A percentile compares a stretch with the other conserved stretches of the same genome.
Conservation (phyloP, 2,888 invertebrate species). For the Drosophila siamana region DNA sequence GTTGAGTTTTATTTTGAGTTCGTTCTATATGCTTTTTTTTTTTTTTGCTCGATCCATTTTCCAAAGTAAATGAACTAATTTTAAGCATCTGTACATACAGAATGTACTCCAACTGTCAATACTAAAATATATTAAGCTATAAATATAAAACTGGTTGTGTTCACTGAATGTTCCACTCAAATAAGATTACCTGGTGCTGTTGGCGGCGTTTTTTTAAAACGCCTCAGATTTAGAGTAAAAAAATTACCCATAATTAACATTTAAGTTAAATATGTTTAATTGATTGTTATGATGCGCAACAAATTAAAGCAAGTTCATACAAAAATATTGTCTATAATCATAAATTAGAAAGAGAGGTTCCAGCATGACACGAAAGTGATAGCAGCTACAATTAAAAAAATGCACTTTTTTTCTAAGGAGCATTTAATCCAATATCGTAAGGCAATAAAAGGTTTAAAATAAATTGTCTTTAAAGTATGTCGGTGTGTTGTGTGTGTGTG, state of each 20-base stretch:
- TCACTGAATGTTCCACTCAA: no score
- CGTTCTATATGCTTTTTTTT: slow-evolving; percentile 7
- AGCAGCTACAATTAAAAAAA: no score
- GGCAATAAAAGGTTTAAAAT: slow-evolving; percentile 14
- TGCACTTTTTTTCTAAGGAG: neutral
- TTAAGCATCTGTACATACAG: slow-evolving; percentile 10
- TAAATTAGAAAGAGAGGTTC: slow-evolving; percentile 6
- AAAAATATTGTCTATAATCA: neutral
- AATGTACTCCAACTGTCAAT: slow-evolving; percentile 29
- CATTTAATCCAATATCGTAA: slow-evolving; percentile 29
- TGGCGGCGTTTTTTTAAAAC: no score
- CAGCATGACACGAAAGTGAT: neutral
- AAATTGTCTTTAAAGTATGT: slow-evolving; percentile 4
- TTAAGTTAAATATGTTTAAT: neutral
- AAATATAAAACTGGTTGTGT: neutral
- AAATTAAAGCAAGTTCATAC: neutral
- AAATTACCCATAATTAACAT: no score
- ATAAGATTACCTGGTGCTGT: no score
- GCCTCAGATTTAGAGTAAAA: no score
- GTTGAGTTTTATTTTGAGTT: slow-evolving; percentile 13
- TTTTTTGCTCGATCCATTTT: slow-evolving; percentile 2
- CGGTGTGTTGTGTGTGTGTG: slow-evolving; percentile 3
- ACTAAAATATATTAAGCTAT: slow-evolving; percentile 20
- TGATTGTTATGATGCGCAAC: no score
- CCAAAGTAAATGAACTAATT: slow-evolving; percentile 9